Conservation (phyloP, 2,113 vertebrate species). For the Artemisiospiza belli region DNA sequence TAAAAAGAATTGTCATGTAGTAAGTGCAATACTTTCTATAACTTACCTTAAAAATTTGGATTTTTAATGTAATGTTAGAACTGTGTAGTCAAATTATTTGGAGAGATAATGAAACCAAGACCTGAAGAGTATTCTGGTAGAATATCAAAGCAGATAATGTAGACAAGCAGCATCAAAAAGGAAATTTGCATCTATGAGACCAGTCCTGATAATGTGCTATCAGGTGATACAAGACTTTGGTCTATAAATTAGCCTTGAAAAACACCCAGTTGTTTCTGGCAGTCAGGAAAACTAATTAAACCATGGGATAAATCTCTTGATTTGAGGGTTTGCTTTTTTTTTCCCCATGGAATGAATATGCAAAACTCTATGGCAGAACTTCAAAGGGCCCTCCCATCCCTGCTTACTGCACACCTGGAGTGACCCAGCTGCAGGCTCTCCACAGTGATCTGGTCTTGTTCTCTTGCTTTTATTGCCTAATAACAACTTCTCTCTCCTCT, state of each 20-base stretch:
- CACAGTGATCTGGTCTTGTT: background rate
- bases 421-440: background rate
- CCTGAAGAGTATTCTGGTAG: background rate
- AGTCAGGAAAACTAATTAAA: background rate
- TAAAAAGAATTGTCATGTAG: background rate
- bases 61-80: background rate
- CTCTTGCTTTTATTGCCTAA: background rate
- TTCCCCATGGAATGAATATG: background rate
- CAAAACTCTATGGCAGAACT: background rate
- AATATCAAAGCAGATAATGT: slow-evolving; percentile 2
- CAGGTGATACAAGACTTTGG: background rate
- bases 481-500: background rate
- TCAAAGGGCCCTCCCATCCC: background rate
- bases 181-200: background rate
- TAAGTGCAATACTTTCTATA: background rate
- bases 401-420: background rate
- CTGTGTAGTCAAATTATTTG: background rate
- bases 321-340: background rate
- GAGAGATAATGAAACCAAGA: background rate
- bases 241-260: slow-evolving; percentile 1
- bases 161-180: slow-evolving; percentile 9
- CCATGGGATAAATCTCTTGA: background rate
- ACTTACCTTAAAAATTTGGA: background rate
- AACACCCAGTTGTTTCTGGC: background rate
- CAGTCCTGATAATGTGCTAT: background rate